Base-by-base conservation (phyloP, 1,140 invertebrate genomes). In the Drosophila fuyamai region DNA sequence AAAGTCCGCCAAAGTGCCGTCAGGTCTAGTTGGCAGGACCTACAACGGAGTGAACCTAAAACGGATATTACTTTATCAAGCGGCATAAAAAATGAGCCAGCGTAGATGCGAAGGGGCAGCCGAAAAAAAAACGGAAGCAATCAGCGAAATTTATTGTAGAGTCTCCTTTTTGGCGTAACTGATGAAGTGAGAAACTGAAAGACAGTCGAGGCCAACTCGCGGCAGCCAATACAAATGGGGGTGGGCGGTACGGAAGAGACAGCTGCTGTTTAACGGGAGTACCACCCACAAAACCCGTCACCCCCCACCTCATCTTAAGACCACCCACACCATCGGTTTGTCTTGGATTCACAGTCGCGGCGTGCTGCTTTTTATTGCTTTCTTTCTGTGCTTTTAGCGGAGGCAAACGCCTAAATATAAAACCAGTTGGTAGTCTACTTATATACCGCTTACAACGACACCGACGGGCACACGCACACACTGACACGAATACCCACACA, bases 21-120 rank as follows among this genome's bases (percentile, higher is more conserved):
- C 9, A 57, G 65, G 50, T 70, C 51, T 50, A 58, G 32, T 29
- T 14, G 50, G 16, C 48, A 58, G 44, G 54, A 56, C 50, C 74
- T 67, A 61, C 74, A 76, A 86, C 61, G 60, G 40, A 70, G 77
- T 80, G 78, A 89, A 89, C 80, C 77, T 89, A 84, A 89, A 89
- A 80, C 84, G 84, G 84, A 89, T 89, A 89, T 89, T 89, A 89
- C 84, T 89, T 89, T 84, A 89, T 89, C 84, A 89, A 89, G 84
- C 80, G 80, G 84, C 84, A 89, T 89, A 89, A 89, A 89, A 89
- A 89, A 89, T 89, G 85, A 84, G 84, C 46, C 65, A 70, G 73
- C 75, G 80, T 79, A 85, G 66, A 76, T 55, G 63, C 60, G 61
- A 43, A 57, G 71, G 36, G 63, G 38, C 47, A 61, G 44, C 36